Evolutionary conservation across 2,797 vertebrate genomes (phyloP).

Genomic region (Sparidentex hasta): DNA sequence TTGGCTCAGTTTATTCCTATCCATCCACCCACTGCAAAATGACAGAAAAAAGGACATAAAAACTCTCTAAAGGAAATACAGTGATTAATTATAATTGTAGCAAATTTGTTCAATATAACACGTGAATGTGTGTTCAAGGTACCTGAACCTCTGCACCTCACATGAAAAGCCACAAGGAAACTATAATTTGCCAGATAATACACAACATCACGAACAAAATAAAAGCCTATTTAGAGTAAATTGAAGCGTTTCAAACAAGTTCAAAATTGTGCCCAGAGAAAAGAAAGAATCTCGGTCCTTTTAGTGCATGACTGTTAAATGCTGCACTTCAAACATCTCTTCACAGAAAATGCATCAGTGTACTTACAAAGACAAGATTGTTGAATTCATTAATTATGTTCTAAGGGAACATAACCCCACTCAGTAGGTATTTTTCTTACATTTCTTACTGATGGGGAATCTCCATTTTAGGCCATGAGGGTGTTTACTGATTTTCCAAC

Average conservation of each 20-base stretch:
- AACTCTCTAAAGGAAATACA: not conserved
- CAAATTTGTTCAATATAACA: not conserved
- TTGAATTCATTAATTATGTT: not conserved
- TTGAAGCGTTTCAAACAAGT: not conserved
- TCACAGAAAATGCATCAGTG: not conserved
- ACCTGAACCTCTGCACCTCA: not conserved
- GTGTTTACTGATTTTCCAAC: conserved; percentile 21
- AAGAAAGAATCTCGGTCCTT: not conserved
- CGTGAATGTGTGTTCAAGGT: not conserved
- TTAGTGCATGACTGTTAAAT: not conserved
- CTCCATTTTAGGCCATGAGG: conserved; percentile 31
- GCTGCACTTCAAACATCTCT: not conserved
- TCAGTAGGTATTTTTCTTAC: not conserved
- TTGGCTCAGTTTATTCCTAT: conserved; percentile 34
- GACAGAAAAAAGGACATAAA: not conserved
- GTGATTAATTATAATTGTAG: conserved; percentile 15
- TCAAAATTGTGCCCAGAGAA: not conserved
- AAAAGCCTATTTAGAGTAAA: not conserved
- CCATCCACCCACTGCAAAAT: conserved; percentile 19
- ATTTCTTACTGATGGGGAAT: not conserved
- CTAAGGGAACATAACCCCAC: not conserved
- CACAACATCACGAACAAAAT: not conserved
- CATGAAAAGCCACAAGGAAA: not conserved
- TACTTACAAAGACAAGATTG: not conserved
- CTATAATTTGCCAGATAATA: not conserved